A percentile compares a stretch with the other conserved stretches of the same genome.
Evolutionary conservation across 53 echinoderm and acorn worm genomes (phyloP).

Genomic region (Pentamera pediparva): DNA sequence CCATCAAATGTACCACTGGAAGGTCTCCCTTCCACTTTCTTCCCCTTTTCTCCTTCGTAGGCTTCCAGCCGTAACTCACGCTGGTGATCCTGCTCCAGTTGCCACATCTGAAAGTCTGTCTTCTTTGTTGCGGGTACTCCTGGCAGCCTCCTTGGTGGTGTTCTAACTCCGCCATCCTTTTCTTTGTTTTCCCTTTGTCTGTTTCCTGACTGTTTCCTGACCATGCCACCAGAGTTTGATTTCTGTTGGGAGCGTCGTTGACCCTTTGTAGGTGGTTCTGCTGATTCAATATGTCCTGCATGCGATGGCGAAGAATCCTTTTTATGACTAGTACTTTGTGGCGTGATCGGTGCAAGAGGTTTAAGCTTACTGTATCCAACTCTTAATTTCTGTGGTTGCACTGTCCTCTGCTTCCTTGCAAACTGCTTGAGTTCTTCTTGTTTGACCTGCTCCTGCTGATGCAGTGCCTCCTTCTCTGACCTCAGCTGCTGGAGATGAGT

Average conservation of each 20-base stretch:
- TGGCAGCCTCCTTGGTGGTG: neutral
- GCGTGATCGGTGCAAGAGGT: conserved; percentile 68
- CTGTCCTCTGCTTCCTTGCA: conserved; percentile 40
- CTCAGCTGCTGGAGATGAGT: conserved; percentile 20
- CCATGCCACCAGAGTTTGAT: conserved; percentile 24
- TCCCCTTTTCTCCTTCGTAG: conserved; percentile 44
- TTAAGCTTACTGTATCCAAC: conserved; percentile 37
- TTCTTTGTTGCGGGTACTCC: no score
- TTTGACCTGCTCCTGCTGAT: conserved; percentile 45
- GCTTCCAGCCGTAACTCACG: conserved; percentile 55
- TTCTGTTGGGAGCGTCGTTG: conserved; percentile 25
- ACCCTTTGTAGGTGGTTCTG: conserved; percentile 35
- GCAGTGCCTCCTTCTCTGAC: neutral
- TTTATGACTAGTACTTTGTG: conserved; percentile 10
- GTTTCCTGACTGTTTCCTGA: no score
- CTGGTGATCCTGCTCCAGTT: conserved; percentile 72
- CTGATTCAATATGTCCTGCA: conserved; percentile 43
- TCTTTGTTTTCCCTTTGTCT: no score
- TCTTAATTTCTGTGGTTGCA: conserved; percentile 21
- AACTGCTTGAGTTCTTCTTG: conserved; percentile 33
- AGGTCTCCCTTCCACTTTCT: conserved; percentile 7
- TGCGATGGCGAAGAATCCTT: neutral
- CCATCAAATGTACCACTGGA: neutral
- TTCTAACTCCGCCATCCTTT: no score
- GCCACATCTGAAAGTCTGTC: conserved; percentile 85